Evolutionary conservation across 2,113 vertebrate species (phyloP).

Genomic region (Chrysochloris asiatica): DNA sequence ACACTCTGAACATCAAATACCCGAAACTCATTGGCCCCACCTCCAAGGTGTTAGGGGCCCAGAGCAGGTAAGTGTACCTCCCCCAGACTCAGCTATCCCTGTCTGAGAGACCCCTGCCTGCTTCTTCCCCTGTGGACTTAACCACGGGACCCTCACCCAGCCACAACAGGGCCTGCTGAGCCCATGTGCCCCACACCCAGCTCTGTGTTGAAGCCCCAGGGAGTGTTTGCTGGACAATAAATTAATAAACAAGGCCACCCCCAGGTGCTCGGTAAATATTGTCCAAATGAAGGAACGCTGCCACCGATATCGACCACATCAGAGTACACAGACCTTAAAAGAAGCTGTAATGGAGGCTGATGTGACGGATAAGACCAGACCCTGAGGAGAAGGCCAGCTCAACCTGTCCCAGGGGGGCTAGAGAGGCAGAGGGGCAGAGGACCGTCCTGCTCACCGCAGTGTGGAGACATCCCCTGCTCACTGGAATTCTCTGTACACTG

Average conservation of each 20-base stretch:
- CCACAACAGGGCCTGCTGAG: neutral
- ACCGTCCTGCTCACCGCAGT: no score
- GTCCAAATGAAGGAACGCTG: neutral
- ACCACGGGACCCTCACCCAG: neutral
- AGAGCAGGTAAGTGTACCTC: no score
- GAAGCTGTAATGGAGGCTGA: neutral
- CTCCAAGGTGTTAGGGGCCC: neutral
- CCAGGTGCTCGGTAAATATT: slow-evolving; percentile 21
- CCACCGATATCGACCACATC: neutral
- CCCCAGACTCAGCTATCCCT: neutral
- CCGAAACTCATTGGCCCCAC: neutral
- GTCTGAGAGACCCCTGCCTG: no score
- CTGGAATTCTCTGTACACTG: neutral
- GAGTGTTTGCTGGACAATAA: slow-evolving; percentile 23
- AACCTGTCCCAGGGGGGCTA: accelerated
- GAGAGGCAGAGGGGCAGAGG: no score
- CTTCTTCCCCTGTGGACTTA: neutral
- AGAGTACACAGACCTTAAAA: slow-evolving; percentile 51
- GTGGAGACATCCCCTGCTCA: no score
- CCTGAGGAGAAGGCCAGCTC: accelerated
- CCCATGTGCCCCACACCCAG: neutral
- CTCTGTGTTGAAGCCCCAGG: neutral
- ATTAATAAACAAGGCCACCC: slow-evolving; percentile 14
- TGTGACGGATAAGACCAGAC: neutral
- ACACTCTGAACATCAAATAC: neutral